Percentiles rank a stretch among this genome's conserved stretches.
Evolutionary conservation across 2,797 vertebrate genomes (phyloP).

Genomic region (Fistularia tabacaria): DNA sequence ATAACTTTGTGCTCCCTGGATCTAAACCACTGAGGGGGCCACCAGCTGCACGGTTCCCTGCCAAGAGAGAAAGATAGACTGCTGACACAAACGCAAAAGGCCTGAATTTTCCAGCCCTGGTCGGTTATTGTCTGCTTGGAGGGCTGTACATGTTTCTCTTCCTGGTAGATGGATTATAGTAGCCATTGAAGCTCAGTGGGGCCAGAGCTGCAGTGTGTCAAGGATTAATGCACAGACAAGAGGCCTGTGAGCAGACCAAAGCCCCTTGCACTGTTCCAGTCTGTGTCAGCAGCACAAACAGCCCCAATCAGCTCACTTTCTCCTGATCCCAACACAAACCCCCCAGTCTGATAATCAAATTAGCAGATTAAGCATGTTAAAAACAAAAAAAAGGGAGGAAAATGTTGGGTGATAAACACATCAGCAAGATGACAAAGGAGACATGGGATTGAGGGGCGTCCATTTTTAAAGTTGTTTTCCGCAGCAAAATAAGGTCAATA

Average conservation of each 20-base stretch:
- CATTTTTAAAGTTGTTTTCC: not conserved
- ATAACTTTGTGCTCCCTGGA: constrained; percentile 42
- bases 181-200: constrained; percentile 61
- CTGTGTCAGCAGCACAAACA: constrained; percentile 67
- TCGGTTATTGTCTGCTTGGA: constrained; percentile 61
- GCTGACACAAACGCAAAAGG: constrained; percentile 65
- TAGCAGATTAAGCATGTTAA: constrained; percentile 6
- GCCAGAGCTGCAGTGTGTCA: constrained; percentile 53
- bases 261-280: constrained; percentile 38
- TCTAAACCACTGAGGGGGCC: constrained; percentile 43
- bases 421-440: not conserved
- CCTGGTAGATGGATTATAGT: constrained; percentile 72
- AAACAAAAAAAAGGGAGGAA: not conserved
- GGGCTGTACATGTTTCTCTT: constrained; percentile 59
- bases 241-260: constrained; percentile 53
- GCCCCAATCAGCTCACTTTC: constrained; percentile 28
- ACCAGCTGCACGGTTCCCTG: constrained; percentile 38
- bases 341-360: constrained; percentile 5
- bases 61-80: constrained; percentile 59
- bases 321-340: constrained; percentile 25
- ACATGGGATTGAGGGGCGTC: not conserved
- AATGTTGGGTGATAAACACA: not conserved
- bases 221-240: constrained; percentile 70
- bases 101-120: constrained; percentile 60
- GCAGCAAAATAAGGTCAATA: constrained; percentile 5